These are phyloP conservation scores for Agapornis roseicollis DNA, from an alignment of 2,113 vertebrate genomes.

Conservation along the genomic window DNA sequence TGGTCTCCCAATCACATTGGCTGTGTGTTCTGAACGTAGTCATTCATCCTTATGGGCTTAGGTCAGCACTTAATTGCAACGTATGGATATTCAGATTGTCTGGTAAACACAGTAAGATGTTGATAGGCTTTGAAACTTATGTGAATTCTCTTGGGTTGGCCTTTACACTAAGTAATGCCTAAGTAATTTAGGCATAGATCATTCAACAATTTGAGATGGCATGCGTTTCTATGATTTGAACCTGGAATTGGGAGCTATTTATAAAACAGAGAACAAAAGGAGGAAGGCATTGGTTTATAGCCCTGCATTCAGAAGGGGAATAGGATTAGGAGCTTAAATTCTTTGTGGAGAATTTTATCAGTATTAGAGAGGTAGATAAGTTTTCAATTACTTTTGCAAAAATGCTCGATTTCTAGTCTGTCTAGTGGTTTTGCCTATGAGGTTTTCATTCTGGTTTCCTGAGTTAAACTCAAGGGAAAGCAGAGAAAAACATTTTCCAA, in stretches of 20 bases:
- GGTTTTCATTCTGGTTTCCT: not conserved
- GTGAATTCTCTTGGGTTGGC: not conserved
- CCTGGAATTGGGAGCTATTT: not conserved
- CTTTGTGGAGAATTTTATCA: not conserved
- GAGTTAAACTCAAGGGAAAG: not conserved
- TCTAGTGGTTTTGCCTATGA: not conserved
- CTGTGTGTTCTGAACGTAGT: not conserved
- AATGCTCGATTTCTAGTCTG: not conserved
- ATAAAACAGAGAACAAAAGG: not conserved
- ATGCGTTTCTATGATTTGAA: not conserved
- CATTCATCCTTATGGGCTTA: not conserved
- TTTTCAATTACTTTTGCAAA: not conserved
- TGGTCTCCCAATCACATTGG: not conserved
- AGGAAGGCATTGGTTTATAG: not conserved
- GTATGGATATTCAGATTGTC: not conserved
- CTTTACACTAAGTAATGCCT: not conserved
- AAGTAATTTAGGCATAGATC: not conserved
- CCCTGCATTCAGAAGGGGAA: not conserved
- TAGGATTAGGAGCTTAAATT: not conserved
- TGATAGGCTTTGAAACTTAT: not conserved
- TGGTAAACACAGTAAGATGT: not conserved
- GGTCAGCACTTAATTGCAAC: not conserved
- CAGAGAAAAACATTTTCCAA: not conserved
- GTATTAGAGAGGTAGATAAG: not conserved
- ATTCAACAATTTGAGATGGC: not conserved